Base-by-base conservation (phyloP, 1,140 invertebrate genomes). In the Stegodyphus mimosarum region DNA sequence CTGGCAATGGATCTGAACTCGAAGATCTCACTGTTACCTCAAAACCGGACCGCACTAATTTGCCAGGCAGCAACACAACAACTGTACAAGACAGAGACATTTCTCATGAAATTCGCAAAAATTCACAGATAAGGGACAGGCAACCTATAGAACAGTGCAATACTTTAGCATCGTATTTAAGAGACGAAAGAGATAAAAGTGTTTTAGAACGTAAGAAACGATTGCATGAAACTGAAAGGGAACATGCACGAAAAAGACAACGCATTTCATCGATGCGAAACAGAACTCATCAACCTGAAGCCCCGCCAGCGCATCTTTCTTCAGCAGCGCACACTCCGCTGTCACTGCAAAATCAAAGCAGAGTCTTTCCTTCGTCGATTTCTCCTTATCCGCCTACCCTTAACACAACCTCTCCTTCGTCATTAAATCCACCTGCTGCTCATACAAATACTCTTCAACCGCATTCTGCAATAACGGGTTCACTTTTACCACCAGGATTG, bases 121-220 rank as follows among this genome's bases (percentile, higher is more conserved):
- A 18, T 60, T 17, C 18, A 7, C 64, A 70, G 0, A 13, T 72
- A 11, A 83, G 64, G 53, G 71, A 74, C 17, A 83, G 71, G 48
- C 48, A 33, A 6, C 63, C 80, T 6, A 6, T 52, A 6, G 71
- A 83, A 66, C 64, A 66, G 80, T 73, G 71, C 80, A 83, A 83
- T 74, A 48, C 60, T 70, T 53, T 83, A 67, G 13, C 80, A 52
- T 83, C 80, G 0, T 83, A 83, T 74, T 53, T 83, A 48, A 83
- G 71, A 11, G 80, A 83, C 18, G 80, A 83, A 7, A 73, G 49
- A 48, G 80, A 83, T n/a, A 83, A 66, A 52, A 83, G 15, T 17
- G 48, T 51, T 64, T n/a, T 81, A 5, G 80, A 83, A 13, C 70
- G 80, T 7, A 73, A 51, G n/a, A 83, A 74, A 53, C n/a, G 71